A percentile compares a stretch with the other conserved stretches of the same genome.
phyloP scores from a whole-genome alignment of 2,113 vertebrate species.

The Hemichromis elongatus region DNA sequence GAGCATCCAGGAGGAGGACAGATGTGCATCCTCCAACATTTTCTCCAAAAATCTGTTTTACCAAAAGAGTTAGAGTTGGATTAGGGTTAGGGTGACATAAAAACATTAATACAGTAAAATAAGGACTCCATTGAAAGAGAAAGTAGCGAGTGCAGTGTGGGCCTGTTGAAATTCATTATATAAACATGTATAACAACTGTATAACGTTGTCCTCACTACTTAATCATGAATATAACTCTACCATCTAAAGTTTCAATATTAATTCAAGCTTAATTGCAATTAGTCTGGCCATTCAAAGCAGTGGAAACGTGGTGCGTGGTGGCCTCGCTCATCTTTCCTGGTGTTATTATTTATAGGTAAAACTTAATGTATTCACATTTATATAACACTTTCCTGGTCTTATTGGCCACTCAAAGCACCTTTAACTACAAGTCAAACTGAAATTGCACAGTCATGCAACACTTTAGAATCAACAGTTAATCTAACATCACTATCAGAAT shows the following conservation, averaged over 20 bases:
- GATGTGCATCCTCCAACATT: neutral
- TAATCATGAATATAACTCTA: neutral
- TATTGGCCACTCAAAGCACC: neutral
- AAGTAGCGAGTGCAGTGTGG: neutral
- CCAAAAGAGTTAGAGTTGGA: neutral
- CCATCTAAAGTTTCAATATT: neutral
- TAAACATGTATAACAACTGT: neutral
- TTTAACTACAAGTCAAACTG: neutral
- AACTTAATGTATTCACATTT: neutral
- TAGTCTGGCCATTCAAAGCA: neutral
- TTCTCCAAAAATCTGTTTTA: neutral
- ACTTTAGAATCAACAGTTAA: neutral
- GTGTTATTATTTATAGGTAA: neutral
- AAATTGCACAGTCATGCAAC: neutral
- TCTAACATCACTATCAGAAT: neutral
- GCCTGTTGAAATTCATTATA: neutral
- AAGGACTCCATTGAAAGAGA: neutral
- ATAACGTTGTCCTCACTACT: neutral
- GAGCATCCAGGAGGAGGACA: slow-evolving; percentile 8
- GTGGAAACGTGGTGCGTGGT: neutral
- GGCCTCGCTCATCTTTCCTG: neutral
- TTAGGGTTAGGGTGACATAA: neutral
- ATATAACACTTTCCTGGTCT: too few species aligned
- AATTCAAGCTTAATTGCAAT: neutral
- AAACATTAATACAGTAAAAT: neutral